Percentiles rank a stretch among this genome's conserved stretches.
phyloP scores from a whole-genome alignment of 2,113 vertebrate genomes.

The Prinia subflava region DNA sequence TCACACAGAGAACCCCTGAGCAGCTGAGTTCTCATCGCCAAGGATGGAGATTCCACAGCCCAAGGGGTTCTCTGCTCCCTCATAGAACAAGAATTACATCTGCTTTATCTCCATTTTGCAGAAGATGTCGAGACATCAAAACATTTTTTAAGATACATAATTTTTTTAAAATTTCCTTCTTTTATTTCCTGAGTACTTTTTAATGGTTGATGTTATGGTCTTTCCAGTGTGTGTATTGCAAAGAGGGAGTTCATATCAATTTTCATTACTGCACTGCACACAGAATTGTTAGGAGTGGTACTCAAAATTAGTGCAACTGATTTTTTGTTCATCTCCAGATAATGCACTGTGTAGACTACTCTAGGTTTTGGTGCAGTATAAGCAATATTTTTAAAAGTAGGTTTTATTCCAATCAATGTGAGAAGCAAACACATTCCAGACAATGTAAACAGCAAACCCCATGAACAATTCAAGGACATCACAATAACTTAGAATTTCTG shows the following conservation, averaged over 20 bases:
- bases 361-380: neutral
- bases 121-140: neutral
- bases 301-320: neutral
- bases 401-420: neutral
- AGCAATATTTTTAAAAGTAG: neutral
- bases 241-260: neutral
- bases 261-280: neutral
- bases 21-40: neutral
- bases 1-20: fast-evolving
- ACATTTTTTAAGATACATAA: neutral
- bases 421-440: neutral
- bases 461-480: slow-evolving; percentile 21
- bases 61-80: neutral
- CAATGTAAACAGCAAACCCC: neutral
- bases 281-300: neutral
- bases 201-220: too few relatives aligned
- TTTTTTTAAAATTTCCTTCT: neutral
- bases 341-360: neutral
- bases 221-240: neutral
- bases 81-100: fast-evolving
- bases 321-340: neutral
- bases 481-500: slow-evolving; percentile 16
- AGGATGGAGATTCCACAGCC: neutral
- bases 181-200: neutral
- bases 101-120: neutral